phyloP scores from a whole-genome alignment of 1,140 invertebrate genomes.

The Drosophila asahinai region DNA sequence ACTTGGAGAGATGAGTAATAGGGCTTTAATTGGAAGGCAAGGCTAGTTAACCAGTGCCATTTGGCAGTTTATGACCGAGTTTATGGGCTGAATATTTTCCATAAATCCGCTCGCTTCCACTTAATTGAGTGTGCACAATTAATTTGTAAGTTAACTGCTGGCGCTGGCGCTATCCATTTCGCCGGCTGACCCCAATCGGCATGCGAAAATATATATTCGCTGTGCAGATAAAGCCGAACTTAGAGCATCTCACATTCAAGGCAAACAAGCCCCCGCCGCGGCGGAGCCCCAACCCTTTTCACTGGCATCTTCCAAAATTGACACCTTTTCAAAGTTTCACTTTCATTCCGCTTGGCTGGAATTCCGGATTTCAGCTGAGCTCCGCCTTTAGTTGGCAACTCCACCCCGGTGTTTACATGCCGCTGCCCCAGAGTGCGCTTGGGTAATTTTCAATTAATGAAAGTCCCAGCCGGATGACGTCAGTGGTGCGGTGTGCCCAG shows the following conservation, averaged over 20 bases:
- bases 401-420: constrained; percentile 39
- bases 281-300: constrained; percentile 41
- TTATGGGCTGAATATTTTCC: constrained; percentile 16
- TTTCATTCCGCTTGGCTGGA: constrained; percentile 70
- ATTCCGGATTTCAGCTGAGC: constrained; percentile 65
- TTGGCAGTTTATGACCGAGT: constrained; percentile 10
- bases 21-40: not conserved
- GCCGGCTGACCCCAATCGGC: constrained; percentile 53
- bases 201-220: constrained; percentile 45
- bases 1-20: constrained; percentile 1
- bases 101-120: constrained; percentile 7
- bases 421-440: constrained; percentile 57
- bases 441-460: constrained; percentile 83
- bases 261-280: constrained; percentile 45
- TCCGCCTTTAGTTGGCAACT: constrained; percentile 31
- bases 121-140: constrained; percentile 38
- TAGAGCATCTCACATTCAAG: constrained; percentile 51
- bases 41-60: constrained; percentile 22
- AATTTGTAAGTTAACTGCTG: constrained; percentile 35
- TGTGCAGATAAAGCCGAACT: constrained; percentile 27
- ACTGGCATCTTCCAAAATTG: constrained; percentile 69
- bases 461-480: constrained; percentile 69
- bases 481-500: constrained; percentile 39
- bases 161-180: constrained; percentile 17
- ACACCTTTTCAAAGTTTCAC: constrained; percentile 82